A percentile compares a stretch with the other conserved stretches of the same genome.
Conservation (phyloP, 2,113 vertebrate genomes). For the Rafetus swinhoei region DNA sequence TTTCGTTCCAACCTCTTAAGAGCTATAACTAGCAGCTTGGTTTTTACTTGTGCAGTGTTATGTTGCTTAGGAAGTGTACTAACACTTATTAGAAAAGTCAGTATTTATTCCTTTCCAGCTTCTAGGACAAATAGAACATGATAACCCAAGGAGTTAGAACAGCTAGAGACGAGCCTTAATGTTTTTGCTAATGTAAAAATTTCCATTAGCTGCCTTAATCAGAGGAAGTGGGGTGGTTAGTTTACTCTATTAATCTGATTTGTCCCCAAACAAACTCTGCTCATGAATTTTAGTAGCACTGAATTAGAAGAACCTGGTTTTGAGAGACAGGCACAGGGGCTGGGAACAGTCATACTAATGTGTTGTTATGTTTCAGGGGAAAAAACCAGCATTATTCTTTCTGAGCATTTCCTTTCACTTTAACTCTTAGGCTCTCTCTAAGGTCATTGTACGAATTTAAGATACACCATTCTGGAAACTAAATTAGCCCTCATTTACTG, state of each 20-base stretch:
- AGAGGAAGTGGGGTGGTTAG: constrained; percentile 30
- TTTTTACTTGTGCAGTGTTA: not conserved
- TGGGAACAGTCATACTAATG: constrained; percentile 14
- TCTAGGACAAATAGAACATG: constrained; percentile 17
- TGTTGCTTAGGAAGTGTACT: constrained; percentile 7
- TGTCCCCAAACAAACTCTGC: constrained; percentile 32
- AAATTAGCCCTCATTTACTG: constrained; percentile 83
- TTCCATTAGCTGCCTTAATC: constrained; percentile 49
- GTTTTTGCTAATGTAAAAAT: constrained; percentile 20
- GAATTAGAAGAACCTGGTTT: constrained; percentile 55
- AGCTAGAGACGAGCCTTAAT: constrained; percentile 8
- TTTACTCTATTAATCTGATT: constrained; percentile 37
- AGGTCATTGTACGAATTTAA: constrained; percentile 81
- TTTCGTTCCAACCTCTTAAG: not conserved
- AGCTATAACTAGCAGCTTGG: not conserved
- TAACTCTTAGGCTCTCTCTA: constrained; percentile 67
- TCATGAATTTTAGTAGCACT: constrained; percentile 48
- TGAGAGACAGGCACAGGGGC: constrained; percentile 35
- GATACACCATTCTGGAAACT: constrained; percentile 79
- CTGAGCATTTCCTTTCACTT: constrained; percentile 64
- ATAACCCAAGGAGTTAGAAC: constrained; percentile 38
- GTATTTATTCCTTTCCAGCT: constrained; percentile 46
- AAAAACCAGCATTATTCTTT: constrained; percentile 48
- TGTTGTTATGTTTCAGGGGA: constrained; percentile 14
- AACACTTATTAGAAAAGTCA: constrained; percentile 9